Base-by-base conservation (phyloP, 2,113 vertebrate species). In the Pterocles burchelli region DNA sequence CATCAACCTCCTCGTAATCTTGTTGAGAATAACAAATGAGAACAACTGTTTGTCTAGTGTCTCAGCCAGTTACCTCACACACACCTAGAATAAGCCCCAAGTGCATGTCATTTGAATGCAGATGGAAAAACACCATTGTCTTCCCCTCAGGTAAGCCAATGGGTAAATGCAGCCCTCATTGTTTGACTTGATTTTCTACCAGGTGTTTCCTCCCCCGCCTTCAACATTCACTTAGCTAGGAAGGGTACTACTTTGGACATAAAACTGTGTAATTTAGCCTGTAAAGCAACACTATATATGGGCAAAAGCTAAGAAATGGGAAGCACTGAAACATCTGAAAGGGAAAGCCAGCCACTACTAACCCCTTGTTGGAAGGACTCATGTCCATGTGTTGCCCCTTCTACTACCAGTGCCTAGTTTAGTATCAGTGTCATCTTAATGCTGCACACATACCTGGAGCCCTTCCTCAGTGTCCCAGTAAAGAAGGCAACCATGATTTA, bases 101-200 rank as follows among this genome's bases (percentile, higher is more conserved):
- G 51, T 61, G 18, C 54, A 21, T 13, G 55, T 51, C 29, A 84
- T 46, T 55, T 62, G 21, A 68, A 87, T 33, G 36, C 21, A 81
- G 51, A 81, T 19, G 18, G 29, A 54, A 66, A 81, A 58, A 21
- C 1, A 0, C 10, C 4, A 31, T 72, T 83, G 58, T 55, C 41
- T 66, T 82, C 41, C 84, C 31, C 25, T 67, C 26, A 38, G 31
- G 54, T 66, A 54, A 75, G n/a, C 29, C 75, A 71, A 22, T 34
- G n/a, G 25, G 5, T 43, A 73, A 93, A 90, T 4, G 6, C n/a
- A 75, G 61, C 25, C 17, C 43, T 52, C 28, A 57, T 41, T 76
- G 41, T 66, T 54, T 85, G 55, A 13, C 41, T 89, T 70, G 70
- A 34, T 54, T 92, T 92, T 85, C 74, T 94, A 43, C 51, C 48